A percentile compares a stretch with the other conserved stretches of the same genome.
These are phyloP conservation scores for Andricus curvator DNA, from an alignment of 2,888 invertebrate genomes.

Conservation along the genomic window DNA sequence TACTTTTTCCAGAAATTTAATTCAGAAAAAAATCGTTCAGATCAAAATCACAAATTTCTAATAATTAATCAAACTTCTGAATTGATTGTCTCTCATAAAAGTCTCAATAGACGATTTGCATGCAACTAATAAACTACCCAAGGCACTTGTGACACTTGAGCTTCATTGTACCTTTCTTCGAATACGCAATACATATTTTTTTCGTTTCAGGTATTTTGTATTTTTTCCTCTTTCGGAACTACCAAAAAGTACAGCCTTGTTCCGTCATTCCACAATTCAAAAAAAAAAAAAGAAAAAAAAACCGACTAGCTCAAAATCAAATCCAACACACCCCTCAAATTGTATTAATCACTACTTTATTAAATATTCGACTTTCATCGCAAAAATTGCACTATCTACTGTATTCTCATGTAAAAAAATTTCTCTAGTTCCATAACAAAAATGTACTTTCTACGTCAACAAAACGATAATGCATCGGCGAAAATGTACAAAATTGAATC, in stretches of 20 bases:
- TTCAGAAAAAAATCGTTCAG: neutral
- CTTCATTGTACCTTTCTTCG: neutral
- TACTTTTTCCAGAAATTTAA: neutral
- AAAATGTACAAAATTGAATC: neutral
- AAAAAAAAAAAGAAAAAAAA: neutral
- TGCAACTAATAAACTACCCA: constrained; percentile 49
- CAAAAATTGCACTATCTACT: constrained; percentile 10
- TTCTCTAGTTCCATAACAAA: neutral
- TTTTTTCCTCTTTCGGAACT: neutral
- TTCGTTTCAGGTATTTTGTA: neutral
- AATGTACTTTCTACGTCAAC: neutral
- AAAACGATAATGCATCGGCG: neutral
- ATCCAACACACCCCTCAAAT: constrained; percentile 5
- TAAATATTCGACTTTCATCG: neutral
- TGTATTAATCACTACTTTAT: neutral
- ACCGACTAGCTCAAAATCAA: constrained; percentile 7
- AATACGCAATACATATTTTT: neutral
- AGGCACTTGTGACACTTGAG: constrained; percentile 48
- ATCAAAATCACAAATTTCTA: constrained; percentile 13
- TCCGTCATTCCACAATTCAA: neutral
- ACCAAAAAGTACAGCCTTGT: neutral
- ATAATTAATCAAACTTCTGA: neutral
- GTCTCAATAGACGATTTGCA: constrained; percentile 27
- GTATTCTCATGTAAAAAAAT: constrained; percentile 5
- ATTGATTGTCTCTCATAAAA: constrained; percentile 40